Conservation (phyloP, 2,797 vertebrate species). For the Poecilia gillii region DNA sequence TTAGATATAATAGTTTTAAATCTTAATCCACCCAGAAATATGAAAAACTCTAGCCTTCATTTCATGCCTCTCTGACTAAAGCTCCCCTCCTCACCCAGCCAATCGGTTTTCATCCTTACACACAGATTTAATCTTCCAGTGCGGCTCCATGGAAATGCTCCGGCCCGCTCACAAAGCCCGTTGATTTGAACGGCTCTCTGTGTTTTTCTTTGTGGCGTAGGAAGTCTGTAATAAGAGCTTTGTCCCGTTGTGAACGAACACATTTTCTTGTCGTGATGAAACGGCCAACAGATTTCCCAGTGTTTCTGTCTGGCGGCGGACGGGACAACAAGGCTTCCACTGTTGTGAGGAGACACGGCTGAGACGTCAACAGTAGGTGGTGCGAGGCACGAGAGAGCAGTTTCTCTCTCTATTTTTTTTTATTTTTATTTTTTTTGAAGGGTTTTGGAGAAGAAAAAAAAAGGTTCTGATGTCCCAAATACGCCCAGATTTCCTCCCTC, state of each 20-base stretch:
- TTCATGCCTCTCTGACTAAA: not conserved
- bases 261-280: conserved; percentile 42
- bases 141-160: not conserved
- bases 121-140: not conserved
- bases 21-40: not conserved
- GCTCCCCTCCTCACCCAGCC: not conserved
- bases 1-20: not conserved
- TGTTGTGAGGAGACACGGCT: conserved; percentile 51
- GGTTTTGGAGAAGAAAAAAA: conserved; percentile 26
- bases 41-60: not conserved
- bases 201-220: conserved; percentile 11
- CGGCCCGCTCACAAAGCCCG: not conserved
- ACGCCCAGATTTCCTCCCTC: conserved; percentile 3
- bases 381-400: conserved; percentile 25
- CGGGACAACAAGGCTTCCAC: conserved; percentile 52
- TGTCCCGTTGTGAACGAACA: conserved; percentile 34
- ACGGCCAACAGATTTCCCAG: conserved; percentile 31
- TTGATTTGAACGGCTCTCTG: not conserved
- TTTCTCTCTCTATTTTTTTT: conserved; percentile 5
- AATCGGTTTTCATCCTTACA: not conserved
- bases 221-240: conserved; percentile 28
- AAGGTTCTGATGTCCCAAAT: conserved; percentile 30
- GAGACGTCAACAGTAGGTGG: conserved; percentile 50
- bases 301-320: conserved; percentile 38
- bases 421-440: not conserved